These are phyloP conservation scores for Dryomyza anilis DNA, from an alignment of 2,888 invertebrate genomes.

Conservation along the genomic window DNA sequence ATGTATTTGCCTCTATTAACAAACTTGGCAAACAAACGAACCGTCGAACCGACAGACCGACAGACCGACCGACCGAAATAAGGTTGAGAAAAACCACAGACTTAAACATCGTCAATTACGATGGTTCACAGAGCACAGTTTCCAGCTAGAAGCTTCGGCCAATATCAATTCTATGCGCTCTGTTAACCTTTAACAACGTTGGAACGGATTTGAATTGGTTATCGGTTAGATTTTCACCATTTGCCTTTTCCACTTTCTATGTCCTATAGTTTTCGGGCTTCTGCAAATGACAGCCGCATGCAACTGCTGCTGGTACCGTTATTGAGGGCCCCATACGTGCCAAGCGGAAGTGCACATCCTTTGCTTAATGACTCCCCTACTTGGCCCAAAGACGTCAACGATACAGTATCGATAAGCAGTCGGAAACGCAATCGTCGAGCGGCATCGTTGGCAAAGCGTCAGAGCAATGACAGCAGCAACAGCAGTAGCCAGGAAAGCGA, in stretches of 20 bases:
- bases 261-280: background rate
- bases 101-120: no score
- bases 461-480: conserved; percentile 2
- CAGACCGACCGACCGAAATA: no score
- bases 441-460: conserved; percentile 1
- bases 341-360: background rate
- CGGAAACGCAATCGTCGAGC: background rate
- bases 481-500: background rate
- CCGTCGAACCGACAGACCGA: no score
- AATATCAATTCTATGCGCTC: background rate
- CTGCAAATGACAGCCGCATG: background rate
- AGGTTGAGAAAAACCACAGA: no score
- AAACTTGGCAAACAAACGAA: no score
- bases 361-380: background rate
- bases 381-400: background rate
- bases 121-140: no score
- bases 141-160: no score
- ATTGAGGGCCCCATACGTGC: background rate
- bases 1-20: no score
- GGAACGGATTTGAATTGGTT: background rate
- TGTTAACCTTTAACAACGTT: conserved; percentile 1
- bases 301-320: conserved; percentile 6
- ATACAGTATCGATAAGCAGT: background rate
- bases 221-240: background rate
- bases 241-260: no score